Evolutionary conservation across 35 echinoderm and acorn worm species (phyloP).

Genomic region (Ophiothrix spiculata): DNA sequence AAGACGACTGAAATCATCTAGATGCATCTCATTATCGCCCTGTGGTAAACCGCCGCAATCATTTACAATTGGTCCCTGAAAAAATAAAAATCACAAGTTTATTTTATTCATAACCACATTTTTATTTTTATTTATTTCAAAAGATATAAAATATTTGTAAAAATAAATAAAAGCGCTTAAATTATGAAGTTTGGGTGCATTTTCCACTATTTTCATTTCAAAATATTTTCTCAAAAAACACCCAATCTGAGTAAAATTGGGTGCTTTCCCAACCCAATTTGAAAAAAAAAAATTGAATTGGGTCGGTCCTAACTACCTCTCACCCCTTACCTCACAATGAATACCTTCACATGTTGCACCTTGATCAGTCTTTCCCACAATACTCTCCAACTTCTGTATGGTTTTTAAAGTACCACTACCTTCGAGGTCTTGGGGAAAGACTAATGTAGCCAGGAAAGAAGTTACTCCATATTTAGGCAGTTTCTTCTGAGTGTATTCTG

Average conservation of each 20-base stretch:
- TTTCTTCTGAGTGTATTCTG: conserved; percentile 62
- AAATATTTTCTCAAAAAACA: too few species aligned
- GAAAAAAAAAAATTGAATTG: background rate
- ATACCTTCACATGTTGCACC: conserved; percentile 62
- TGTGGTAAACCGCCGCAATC: conserved; percentile 70
- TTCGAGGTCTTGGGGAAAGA: conserved; percentile 58
- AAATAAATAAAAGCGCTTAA: background rate
- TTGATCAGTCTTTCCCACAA: conserved; percentile 47
- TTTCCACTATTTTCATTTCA: too few species aligned
- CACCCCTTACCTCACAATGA: conserved; percentile 43
- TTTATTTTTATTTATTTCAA: too few species aligned
- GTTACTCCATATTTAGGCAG: conserved; percentile 70
- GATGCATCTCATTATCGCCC: conserved; percentile 51
- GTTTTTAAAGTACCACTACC: conserved; percentile 43
- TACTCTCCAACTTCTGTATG: conserved; percentile 39
- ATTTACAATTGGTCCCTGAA: conserved; percentile 74
- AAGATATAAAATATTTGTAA: too few species aligned
- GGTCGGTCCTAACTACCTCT: too few species aligned
- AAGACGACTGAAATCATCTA: conserved; percentile 43
- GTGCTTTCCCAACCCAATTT: background rate
- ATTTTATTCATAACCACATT: too few species aligned
- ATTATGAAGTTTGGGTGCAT: too few species aligned
- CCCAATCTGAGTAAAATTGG: too few species aligned
- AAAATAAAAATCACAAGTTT: conserved; percentile 22
- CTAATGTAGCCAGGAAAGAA: conserved; percentile 69